Conservation (phyloP, 2,797 vertebrate genomes). For the Coilia nasus region DNA sequence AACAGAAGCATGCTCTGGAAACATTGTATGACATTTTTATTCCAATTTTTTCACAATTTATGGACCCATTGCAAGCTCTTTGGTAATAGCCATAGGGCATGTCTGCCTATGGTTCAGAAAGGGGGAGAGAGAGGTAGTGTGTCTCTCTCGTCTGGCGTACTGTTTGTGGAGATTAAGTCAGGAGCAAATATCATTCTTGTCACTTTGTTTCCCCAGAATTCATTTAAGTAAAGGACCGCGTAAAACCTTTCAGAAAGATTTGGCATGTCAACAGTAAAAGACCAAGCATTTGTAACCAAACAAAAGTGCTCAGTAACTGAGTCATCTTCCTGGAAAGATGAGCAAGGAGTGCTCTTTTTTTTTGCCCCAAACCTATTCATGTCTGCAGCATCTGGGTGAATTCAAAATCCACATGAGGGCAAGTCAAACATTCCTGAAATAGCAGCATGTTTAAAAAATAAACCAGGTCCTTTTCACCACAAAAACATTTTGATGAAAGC, state of each 20-base stretch:
- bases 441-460: slow-evolving; percentile 7
- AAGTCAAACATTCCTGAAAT: background rate
- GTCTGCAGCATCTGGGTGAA: background rate
- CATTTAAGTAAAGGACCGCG: background rate
- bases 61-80: background rate
- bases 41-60: background rate
- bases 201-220: background rate
- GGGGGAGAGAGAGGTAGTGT: background rate
- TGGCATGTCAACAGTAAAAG: background rate
- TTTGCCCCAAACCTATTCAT: background rate
- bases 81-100: background rate
- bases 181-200: background rate
- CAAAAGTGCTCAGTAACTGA: background rate
- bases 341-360: background rate
- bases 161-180: background rate
- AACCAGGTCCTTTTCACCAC: background rate
- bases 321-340: background rate
- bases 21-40: background rate
- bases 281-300: background rate
- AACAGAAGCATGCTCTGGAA: background rate
- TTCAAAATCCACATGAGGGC: background rate
- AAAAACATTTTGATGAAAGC: no score
- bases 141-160: background rate
- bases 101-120: background rate
- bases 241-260: background rate